Percentiles rank a stretch among this genome's conserved stretches.
Conservation (phyloP, 2,797 vertebrate genomes). For the Geotrypetes seraphini region DNA sequence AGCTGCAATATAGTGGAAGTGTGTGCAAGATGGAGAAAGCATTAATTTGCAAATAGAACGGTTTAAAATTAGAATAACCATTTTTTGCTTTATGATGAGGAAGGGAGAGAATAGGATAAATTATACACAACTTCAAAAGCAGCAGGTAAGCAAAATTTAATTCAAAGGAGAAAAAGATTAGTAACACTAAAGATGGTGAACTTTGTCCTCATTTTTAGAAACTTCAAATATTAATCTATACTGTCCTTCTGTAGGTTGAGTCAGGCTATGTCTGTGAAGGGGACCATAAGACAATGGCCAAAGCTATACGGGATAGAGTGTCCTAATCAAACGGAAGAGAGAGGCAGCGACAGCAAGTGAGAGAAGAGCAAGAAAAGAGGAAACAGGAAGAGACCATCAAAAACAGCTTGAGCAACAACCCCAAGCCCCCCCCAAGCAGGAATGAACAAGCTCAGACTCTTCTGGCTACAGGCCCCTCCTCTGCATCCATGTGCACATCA, state of each 20-base stretch:
- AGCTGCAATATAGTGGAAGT: too few relatives aligned
- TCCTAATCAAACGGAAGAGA: constrained; percentile 88
- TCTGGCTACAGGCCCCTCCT: constrained; percentile 20
- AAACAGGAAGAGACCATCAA: constrained; percentile 70
- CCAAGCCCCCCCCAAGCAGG: constrained; percentile 52
- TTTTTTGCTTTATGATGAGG: too few relatives aligned
- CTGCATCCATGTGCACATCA: constrained; percentile 32
- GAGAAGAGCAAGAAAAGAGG: constrained; percentile 85
- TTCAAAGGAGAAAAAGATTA: not conserved
- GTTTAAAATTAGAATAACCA: too few relatives aligned
- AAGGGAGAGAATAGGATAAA: not conserved
- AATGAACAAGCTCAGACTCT: constrained; percentile 39
- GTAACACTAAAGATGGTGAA: not conserved
- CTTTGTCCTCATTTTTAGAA: not conserved
- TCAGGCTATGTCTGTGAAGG: constrained; percentile 94
- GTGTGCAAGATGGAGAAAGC: too few relatives aligned
- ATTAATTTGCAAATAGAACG: too few relatives aligned
- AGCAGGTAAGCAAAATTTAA: not conserved
- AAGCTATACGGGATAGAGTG: constrained; percentile 94
- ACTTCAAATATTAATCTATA: constrained; percentile 8
- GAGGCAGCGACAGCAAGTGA: constrained; percentile 85
- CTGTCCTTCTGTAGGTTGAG: constrained; percentile 68
- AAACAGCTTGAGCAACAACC: constrained; percentile 54
- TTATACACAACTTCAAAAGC: not conserved
- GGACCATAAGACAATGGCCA: constrained; percentile 98